phyloP scores from a whole-genome alignment of 2,888 invertebrate genomes.

The Flexamia atlantica region DNA sequence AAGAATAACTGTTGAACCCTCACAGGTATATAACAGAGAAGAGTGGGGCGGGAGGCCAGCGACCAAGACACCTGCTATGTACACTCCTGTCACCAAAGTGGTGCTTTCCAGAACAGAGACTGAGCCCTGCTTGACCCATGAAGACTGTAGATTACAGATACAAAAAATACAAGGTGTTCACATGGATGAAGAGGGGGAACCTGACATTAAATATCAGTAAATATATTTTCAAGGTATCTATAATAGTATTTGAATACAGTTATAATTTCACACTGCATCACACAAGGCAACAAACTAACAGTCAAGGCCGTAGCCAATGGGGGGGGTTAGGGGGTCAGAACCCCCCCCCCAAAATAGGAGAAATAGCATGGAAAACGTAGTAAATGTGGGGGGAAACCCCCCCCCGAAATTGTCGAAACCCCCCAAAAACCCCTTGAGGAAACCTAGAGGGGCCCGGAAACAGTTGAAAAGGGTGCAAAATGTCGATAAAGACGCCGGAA shows the following conservation, averaged over 20 bases:
- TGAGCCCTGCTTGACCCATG: slow-evolving; percentile 20
- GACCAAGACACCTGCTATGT: neutral
- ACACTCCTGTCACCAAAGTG: slow-evolving; percentile 15
- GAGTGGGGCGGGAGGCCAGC: slow-evolving; percentile 1
- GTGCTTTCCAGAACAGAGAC: slow-evolving; percentile 18
- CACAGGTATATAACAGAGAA: slow-evolving; percentile 36
- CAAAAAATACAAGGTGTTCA: slow-evolving; percentile 10
- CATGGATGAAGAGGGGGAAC: slow-evolving; percentile 32
- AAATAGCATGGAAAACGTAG: too few relatives aligned
- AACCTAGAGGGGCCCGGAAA: too few relatives aligned
- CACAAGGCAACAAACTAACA: too few relatives aligned
- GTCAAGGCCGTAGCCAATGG: too few relatives aligned
- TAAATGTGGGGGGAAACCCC: too few relatives aligned
- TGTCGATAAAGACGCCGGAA: too few relatives aligned
- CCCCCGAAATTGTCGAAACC: too few relatives aligned
- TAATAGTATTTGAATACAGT: neutral
- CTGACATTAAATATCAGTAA: slow-evolving; percentile 39
- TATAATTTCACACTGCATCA: too few relatives aligned
- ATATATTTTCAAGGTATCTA: slow-evolving; percentile 18
- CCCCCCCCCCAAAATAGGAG: too few relatives aligned
- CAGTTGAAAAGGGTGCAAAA: too few relatives aligned
- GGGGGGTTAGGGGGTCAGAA: too few relatives aligned
- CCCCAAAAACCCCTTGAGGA: too few relatives aligned
- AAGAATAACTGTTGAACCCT: slow-evolving; percentile 1
- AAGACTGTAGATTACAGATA: neutral